phyloP scores from a whole-genome alignment of 2,113 vertebrate species.

The Laticauda laticaudata region DNA sequence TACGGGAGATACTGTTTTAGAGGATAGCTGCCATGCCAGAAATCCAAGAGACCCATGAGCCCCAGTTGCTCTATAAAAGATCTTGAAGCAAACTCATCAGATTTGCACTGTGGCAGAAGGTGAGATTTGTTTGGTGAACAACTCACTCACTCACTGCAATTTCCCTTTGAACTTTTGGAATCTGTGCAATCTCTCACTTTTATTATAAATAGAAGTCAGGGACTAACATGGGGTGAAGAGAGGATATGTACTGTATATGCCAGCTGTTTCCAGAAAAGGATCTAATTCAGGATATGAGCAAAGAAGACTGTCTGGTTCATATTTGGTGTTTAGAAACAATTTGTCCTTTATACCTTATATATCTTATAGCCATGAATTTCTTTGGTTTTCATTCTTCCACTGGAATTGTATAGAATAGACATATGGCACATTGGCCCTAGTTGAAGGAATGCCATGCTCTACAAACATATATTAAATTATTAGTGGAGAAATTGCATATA shows the following conservation, averaged over 20 bases:
- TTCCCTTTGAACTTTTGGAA: background rate
- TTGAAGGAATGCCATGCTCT: background rate
- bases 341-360: background rate
- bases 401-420: background rate
- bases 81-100: background rate
- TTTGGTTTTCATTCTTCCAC: background rate
- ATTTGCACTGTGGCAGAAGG: background rate
- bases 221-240: background rate
- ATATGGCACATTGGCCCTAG: background rate
- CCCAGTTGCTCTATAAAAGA: background rate
- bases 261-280: background rate
- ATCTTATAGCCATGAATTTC: background rate
- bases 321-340: background rate
- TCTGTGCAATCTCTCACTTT: background rate
- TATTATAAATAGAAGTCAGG: background rate
- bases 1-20: background rate
- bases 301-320: background rate
- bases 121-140: background rate
- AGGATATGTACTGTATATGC: no score
- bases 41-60: background rate
- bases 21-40: background rate
- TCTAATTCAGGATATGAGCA: background rate
- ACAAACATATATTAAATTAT: background rate
- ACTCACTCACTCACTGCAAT: no score
- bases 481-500: background rate